These are phyloP conservation scores for Anoura caudifer DNA, from an alignment of 2,113 vertebrate species.

Conservation along the genomic window DNA sequence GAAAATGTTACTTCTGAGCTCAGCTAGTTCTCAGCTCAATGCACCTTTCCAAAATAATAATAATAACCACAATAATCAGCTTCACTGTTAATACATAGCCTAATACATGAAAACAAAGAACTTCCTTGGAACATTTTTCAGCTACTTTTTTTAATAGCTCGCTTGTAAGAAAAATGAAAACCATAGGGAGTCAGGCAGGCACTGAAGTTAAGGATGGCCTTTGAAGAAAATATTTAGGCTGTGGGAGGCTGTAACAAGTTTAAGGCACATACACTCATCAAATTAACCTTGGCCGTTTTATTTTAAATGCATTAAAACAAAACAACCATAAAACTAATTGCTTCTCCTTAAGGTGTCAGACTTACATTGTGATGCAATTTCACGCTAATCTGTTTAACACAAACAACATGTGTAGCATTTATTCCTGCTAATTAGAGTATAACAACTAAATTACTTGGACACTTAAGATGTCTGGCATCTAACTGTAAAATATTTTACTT, in stretches of 20 bases:
- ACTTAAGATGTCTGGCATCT: constrained; percentile 62
- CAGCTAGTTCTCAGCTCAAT: background rate
- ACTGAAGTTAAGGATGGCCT: background rate
- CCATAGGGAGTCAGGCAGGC: background rate
- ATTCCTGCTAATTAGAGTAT: constrained; percentile 64
- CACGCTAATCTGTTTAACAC: constrained; percentile 68
- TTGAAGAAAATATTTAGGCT: constrained; percentile 49
- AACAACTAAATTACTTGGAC: constrained; percentile 62
- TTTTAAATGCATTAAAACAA: constrained; percentile 72
- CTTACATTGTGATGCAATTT: constrained; percentile 67
- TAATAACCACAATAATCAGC: background rate
- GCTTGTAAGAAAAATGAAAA: background rate
- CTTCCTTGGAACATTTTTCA: constrained; percentile 1
- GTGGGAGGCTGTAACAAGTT: constrained; percentile 51
- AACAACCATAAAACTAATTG: constrained; percentile 74
- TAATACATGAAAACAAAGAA: constrained; percentile 17
- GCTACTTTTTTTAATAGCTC: background rate
- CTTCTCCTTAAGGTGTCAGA: constrained; percentile 72
- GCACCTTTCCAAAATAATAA: background rate
- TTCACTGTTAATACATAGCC: background rate
- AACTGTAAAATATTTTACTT: constrained; percentile 56
- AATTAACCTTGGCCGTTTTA: constrained; percentile 66
- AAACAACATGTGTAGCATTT: constrained; percentile 46
- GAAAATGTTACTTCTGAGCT: background rate
- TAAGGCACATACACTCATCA: constrained; percentile 58